Evolutionary conservation across 1,140 invertebrate species (phyloP).

Genomic region (Colletes gigas): DNA sequence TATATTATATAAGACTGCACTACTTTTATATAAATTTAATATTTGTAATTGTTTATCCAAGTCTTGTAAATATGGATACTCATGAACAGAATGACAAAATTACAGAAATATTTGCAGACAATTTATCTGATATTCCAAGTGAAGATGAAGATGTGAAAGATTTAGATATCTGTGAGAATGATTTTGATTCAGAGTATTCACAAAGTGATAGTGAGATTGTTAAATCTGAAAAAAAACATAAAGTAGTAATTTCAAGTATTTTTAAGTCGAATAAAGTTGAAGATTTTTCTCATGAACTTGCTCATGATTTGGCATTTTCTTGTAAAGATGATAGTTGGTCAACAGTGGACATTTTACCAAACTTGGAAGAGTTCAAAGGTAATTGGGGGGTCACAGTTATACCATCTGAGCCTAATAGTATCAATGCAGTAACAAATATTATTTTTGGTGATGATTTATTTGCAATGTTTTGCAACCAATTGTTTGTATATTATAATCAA

Average conservation of each 20-base stretch:
- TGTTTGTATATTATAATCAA: not conserved
- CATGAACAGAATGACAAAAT: conserved; percentile 24
- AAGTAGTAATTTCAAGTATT: conserved; percentile 11
- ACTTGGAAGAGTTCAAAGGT: not conserved
- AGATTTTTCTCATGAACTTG: not conserved
- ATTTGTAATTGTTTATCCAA: not conserved
- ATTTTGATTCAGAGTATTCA: not conserved
- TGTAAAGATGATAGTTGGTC: not conserved
- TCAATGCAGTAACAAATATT: not conserved
- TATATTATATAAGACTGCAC: not conserved
- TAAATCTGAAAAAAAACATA: conserved; percentile 11
- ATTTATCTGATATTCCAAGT: conserved; percentile 28
- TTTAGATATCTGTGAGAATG: conserved; percentile 1
- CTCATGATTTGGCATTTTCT: too few relatives aligned
- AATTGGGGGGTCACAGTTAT: not conserved
- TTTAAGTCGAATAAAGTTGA: not conserved
- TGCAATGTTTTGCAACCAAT: not conserved
- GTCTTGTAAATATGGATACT: conserved; percentile 12
- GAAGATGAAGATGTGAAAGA: conserved; percentile 1
- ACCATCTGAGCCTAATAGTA: not conserved
- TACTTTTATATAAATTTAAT: conserved; percentile 20
- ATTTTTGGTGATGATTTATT: not conserved
- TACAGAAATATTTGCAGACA: conserved; percentile 35
- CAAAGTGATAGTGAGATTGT: conserved; percentile 19
- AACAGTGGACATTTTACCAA: not conserved